A percentile compares a stretch with the other conserved stretches of the same genome.
phyloP scores from a whole-genome alignment of 2,113 vertebrate genomes.

The Elaphurus davidianus region DNA sequence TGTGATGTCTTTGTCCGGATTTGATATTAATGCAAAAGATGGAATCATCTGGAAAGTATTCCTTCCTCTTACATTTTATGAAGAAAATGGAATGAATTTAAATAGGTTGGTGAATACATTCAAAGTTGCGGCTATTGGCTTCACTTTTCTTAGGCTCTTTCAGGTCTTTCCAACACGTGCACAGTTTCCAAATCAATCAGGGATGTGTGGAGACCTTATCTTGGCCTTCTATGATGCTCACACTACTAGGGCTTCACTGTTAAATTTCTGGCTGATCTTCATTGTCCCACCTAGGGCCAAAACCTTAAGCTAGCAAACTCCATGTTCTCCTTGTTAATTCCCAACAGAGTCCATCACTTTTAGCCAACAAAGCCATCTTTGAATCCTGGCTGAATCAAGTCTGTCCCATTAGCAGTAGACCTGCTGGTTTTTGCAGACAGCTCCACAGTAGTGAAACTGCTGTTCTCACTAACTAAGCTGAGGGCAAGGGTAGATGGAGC shows the following conservation, averaged over 20 bases:
- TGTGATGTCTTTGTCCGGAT: neutral
- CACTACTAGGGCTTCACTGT: neutral
- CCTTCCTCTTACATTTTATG: neutral
- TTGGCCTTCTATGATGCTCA: neutral
- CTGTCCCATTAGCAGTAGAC: neutral
- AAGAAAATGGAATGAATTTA: neutral
- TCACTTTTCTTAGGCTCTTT: neutral
- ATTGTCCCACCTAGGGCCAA: neutral
- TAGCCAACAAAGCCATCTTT: neutral
- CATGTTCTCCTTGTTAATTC: neutral
- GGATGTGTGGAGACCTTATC: neutral
- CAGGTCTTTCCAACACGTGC: neutral
- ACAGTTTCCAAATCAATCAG: neutral
- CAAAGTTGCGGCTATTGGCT: neutral
- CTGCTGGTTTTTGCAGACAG: neutral
- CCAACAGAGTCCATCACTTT: neutral
- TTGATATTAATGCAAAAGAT: neutral
- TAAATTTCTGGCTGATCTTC: neutral
- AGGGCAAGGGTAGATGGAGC: neutral
- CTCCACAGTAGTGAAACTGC: neutral
- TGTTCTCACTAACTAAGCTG: neutral
- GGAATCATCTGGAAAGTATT: neutral
- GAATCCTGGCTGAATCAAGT: neutral
- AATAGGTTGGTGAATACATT: neutral
- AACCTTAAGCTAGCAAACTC: neutral